Base-by-base conservation (phyloP, 2,797 vertebrate species). In the Arctocebus calabarensis region DNA sequence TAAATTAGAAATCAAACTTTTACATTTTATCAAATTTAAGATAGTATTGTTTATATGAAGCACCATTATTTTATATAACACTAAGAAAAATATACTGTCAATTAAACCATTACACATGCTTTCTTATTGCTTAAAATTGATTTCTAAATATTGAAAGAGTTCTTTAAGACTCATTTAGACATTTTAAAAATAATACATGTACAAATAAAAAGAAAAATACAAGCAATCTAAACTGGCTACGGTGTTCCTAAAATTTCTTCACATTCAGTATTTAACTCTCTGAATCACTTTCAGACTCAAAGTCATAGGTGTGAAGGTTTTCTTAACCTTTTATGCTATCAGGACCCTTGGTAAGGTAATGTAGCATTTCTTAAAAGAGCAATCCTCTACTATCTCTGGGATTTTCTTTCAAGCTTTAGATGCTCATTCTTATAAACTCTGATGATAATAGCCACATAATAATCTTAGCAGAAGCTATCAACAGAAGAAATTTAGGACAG, bases 371-470 rank as follows among this genome's bases (percentile, higher is more conserved):
- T 57, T 83, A 43, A 57, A 71, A 73, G 37, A 68, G 45, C n/a
- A 57, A 71, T 73, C 52, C 83, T 92, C 70, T 68, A 59, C 19
- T 48, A 34, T 82, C 22, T 81, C 88, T 78, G 45, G 20, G 59
- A 79, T 52, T 96, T 92, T 82, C 84, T 94, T 82, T 85, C 37
- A 91, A 94, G 89, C 25, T 84, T 90, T 59, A 71, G 40, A 59
- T 61, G 62, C 7, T 75, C 45, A 79, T 78, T 92, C 82, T 90
- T 95, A 29, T 37, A 93, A 91, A 4, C 27, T 73, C 16, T 66
- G 37, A 61, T 59, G 34, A 43, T 6, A 79, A 37, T 16, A 85
- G 48, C 66, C 52, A 10, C 59, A 84, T 23, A 29, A 86, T 71
- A 93, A 71, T 90, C 34, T 79, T 59, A 77, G 83, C 52, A 88